Conservation (phyloP, 1,140 invertebrate species). For the Drosophila kohkoa region DNA sequence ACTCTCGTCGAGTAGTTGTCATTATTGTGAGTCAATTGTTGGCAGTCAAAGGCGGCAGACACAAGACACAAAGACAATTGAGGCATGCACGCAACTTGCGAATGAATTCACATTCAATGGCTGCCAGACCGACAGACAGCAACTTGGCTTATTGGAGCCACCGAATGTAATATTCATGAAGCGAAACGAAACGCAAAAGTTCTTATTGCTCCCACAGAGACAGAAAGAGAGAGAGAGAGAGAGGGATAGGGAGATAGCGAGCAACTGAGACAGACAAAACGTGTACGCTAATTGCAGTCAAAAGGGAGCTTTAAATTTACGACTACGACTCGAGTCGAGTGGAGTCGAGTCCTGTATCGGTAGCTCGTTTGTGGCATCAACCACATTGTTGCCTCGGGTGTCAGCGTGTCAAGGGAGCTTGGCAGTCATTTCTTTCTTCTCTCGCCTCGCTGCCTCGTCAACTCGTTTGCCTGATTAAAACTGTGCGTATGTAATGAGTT, state of each 20-base stretch:
- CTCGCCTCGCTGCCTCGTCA: slow-evolving; percentile 44
- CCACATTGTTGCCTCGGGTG: slow-evolving; percentile 28
- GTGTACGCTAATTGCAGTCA: slow-evolving; percentile 82
- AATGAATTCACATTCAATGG: slow-evolving; percentile 28
- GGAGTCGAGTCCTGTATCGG: slow-evolving; percentile 11
- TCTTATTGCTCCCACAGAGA: slow-evolving; percentile 16
- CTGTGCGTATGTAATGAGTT: slow-evolving; percentile 83
- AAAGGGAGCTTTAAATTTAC: slow-evolving; percentile 74
- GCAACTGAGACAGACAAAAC: slow-evolving; percentile 53
- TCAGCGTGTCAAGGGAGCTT: slow-evolving; percentile 50
- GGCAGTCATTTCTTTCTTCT: slow-evolving; percentile 50
- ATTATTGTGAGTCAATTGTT: slow-evolving; percentile 81
- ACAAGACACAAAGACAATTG: slow-evolving; percentile 29
- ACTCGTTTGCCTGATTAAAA: slow-evolving; percentile 78
- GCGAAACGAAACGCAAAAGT: slow-evolving; percentile 42
- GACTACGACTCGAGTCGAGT: slow-evolving; percentile 6
- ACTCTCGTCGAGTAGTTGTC: slow-evolving; percentile 52
- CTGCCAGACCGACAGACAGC: slow-evolving; percentile 33
- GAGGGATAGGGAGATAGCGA: background rate
- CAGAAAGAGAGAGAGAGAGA: background rate
- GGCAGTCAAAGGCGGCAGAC: slow-evolving; percentile 54
- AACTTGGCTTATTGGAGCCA: slow-evolving; percentile 47
- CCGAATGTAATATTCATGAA: slow-evolving; percentile 68
- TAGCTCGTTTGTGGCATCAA: slow-evolving; percentile 48
- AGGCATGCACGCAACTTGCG: slow-evolving; percentile 68